Base-by-base conservation (phyloP, 1,140 invertebrate genomes). In the Pissodes strobi region DNA sequence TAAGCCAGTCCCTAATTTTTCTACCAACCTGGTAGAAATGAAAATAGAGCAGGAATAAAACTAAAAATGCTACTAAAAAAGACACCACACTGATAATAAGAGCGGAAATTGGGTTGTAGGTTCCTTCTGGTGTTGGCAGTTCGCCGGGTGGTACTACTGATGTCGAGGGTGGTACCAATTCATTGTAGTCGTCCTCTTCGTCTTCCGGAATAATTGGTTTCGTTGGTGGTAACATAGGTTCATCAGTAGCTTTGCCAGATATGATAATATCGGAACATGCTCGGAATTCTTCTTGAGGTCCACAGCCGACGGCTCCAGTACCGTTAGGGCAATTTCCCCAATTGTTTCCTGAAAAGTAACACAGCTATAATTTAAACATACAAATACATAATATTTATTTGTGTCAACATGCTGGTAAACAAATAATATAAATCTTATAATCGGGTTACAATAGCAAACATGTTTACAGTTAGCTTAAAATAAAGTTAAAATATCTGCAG, bases 281-380 rank as follows among this genome's bases (percentile, higher is more conserved):
- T 6, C 92, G 83, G 73, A 95, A 95, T 73, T 93, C 90, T 74
- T 94, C 92, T 76, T 94, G 92, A 0, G 88, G 87, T 0, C 92
- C 92, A 74, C 92, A 94, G 1, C 91, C 91, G 1, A 93, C 86
- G 0, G 84, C 85, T 27, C 85, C 88, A 34, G 84, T 84, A 1
- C 88, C 88, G 70, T 91, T 87, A 18, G 81, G 82, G 71, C 90
- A 91, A 0, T 81, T 84, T 0, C 89, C 89, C 89, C 89, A 91
- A 73, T 90, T 90, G 71, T 91, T 91, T 0, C 76, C 76, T 77
- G 25, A 58, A 68, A n/a, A n/a, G n/a, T n/a, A n/a, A n/a, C n/a
- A n/a, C n/a, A n/a, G n/a, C n/a, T n/a, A n/a, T n/a, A n/a, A n/a
- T n/a, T n/a, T n/a, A n/a, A n/a, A n/a, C n/a, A n/a, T n/a, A n/a